Conservation (phyloP, 1,140 invertebrate genomes). For the Lutraria rhynchaena region DNA sequence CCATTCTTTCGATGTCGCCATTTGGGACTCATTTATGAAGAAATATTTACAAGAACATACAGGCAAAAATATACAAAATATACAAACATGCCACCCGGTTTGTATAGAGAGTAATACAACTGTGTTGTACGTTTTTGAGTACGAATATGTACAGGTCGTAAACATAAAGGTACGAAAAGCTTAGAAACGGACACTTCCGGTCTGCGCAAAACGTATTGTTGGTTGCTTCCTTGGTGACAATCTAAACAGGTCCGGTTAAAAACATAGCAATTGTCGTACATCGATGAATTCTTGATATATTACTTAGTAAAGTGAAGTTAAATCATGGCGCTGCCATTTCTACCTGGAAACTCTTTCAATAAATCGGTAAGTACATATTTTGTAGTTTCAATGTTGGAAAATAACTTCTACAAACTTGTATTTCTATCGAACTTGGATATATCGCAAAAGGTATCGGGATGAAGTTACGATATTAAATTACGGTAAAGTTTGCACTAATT, state of each 20-base stretch:
- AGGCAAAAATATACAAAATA: no score
- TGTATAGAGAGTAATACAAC: no score
- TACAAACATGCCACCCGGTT: no score
- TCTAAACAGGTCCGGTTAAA: slow-evolving; percentile 25
- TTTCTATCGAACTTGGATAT: neutral
- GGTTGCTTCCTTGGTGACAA: slow-evolving; percentile 55
- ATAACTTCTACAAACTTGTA: neutral
- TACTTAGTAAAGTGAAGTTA: neutral
- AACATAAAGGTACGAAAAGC: slow-evolving; percentile 1
- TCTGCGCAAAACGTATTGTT: slow-evolving; percentile 39
- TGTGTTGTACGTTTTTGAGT: no score
- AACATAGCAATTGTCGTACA: neutral
- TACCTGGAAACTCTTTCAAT: slow-evolving; percentile 79
- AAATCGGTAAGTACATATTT: slow-evolving; percentile 70
- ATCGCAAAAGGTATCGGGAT: no score
- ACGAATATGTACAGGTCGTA: neutral
- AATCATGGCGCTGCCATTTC: slow-evolving; percentile 79
- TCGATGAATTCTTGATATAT: slow-evolving; percentile 8
- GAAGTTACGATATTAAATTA: neutral
- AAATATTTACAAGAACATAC: no score
- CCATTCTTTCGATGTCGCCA: no score
- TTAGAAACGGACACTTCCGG: slow-evolving; percentile 22
- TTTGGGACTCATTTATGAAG: no score
- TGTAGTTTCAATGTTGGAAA: neutral
- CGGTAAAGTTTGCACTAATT: neutral